Percentiles rank a stretch among this genome's conserved stretches.
Conservation (phyloP, 2,113 vertebrate genomes). For the Equus quagga region DNA sequence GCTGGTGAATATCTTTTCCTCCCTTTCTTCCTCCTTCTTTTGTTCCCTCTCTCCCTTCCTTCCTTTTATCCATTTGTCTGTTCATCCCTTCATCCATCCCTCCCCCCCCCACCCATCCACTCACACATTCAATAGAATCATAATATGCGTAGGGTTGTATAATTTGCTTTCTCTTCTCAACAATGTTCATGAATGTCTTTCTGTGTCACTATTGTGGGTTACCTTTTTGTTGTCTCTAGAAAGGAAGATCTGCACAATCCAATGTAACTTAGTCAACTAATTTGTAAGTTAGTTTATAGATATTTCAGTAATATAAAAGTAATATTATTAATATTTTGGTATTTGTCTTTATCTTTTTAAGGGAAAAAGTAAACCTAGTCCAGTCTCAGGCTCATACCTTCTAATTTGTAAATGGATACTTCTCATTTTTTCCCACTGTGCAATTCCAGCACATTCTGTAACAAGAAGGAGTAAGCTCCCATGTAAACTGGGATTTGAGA, state of each 20-base stretch:
- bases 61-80: background rate
- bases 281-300: background rate
- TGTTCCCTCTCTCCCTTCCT: background rate
- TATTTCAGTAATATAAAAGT: background rate
- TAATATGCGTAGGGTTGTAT: background rate
- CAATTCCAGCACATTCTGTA: background rate
- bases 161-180: background rate
- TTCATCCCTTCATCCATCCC: background rate
- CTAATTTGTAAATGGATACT: background rate
- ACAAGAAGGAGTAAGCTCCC: background rate
- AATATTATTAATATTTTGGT: background rate
- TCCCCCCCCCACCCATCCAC: background rate
- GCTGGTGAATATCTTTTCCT: background rate
- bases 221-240: background rate
- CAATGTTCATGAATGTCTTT: background rate
- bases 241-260: background rate
- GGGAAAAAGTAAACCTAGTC: background rate
- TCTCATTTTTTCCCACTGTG: background rate
- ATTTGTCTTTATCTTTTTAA: slow-evolving; percentile 8
- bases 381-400: background rate
- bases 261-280: background rate
- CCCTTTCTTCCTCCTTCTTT: background rate
- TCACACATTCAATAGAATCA: background rate
- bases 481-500: background rate
- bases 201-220: background rate